Evolutionary conservation across 2,888 invertebrate species (phyloP), one percentile per base, ranked within the genome.

Genomic region (Cephus nigrinus): DNA sequence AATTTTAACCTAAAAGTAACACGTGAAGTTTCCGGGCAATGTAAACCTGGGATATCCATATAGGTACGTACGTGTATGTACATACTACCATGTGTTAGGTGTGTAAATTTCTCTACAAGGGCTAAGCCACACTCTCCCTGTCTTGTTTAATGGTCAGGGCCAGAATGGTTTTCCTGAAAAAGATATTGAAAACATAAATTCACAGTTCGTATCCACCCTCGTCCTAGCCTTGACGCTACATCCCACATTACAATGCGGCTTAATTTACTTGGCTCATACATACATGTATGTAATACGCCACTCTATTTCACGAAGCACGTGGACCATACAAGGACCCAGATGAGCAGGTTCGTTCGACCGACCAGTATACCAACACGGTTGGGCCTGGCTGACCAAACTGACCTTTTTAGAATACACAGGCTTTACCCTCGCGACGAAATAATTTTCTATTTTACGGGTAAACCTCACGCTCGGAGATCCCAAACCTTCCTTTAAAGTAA

Each of bases 101-200:
- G 32, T 71, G 32, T n/a, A 71, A 71, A 71, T 71, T 71, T 71
- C 71, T 33, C 55, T 23, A 23, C 55, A 15, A 55, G 55, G 55
- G 15, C 55, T 55, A 9, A 30, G 15, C 71, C 71, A 71, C 31
- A 5, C 31, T 31, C 32, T 71, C 69, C 33, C 68, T 15, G 5
- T 75, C 32, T 35, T 30, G 68, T 75, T 75, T 78, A 75, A 75
- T 75, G 75, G 78, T 74, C 71, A 55, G 69, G 23, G 9, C 55
- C 23, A 77, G 71, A 71, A 73, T 32, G 69, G 74, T 30, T n/a
- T 75, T 68, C 34, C 30, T 55, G 72, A 75, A 69, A 75, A 80
- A 83, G 76, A 82, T 84, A 84, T 85, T 84, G 84, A 82, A 85
- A 85, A 82, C 82, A 83, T 84, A 85, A 84, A 84, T 85, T 84